Evolutionary conservation across 2,888 invertebrate species (phyloP).

Genomic region (Linnaemya tessellans): DNA sequence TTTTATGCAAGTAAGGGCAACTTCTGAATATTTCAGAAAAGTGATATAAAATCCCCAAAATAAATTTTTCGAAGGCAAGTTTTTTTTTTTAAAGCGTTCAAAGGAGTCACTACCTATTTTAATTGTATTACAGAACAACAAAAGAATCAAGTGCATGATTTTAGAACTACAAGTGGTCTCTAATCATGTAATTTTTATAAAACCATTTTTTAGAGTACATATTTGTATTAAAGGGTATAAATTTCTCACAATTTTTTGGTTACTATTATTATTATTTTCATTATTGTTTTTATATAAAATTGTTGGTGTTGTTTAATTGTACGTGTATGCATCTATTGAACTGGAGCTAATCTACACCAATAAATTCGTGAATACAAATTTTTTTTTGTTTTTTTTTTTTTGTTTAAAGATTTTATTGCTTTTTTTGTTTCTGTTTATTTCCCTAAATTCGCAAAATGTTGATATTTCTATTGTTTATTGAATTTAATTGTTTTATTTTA

Average conservation of each 20-base stretch:
- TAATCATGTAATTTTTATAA: too few species aligned
- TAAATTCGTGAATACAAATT: slow-evolving; percentile 20
- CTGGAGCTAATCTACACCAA: slow-evolving; percentile 20
- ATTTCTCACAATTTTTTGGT: slow-evolving; percentile 39
- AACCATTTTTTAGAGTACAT: too few species aligned
- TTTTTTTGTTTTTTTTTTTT: slow-evolving; percentile 5
- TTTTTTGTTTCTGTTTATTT: slow-evolving; percentile 3
- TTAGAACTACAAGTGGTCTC: too few species aligned
- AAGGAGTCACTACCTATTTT: too few species aligned
- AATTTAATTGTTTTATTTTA: slow-evolving; percentile 51
- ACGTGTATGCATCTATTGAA: slow-evolving; percentile 5
- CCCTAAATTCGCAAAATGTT: slow-evolving; percentile 32
- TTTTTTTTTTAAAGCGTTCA: too few species aligned
- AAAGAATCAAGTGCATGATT: too few species aligned
- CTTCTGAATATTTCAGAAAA: too few species aligned
- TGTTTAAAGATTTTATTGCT: slow-evolving; percentile 36
- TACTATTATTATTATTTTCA: slow-evolving; percentile 36
- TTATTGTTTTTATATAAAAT: not conserved
- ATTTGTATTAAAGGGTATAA: too few species aligned
- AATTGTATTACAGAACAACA: too few species aligned
- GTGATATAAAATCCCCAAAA: too few species aligned
- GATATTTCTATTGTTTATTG: slow-evolving; percentile 56
- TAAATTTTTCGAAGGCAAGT: too few species aligned
- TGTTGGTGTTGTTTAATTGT: slow-evolving; percentile 2
- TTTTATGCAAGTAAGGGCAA: too few species aligned